Percentiles rank a stretch among this genome's conserved stretches.
phyloP scores from a whole-genome alignment of 1,140 invertebrate genomes.

The Holotrichia oblita region DNA sequence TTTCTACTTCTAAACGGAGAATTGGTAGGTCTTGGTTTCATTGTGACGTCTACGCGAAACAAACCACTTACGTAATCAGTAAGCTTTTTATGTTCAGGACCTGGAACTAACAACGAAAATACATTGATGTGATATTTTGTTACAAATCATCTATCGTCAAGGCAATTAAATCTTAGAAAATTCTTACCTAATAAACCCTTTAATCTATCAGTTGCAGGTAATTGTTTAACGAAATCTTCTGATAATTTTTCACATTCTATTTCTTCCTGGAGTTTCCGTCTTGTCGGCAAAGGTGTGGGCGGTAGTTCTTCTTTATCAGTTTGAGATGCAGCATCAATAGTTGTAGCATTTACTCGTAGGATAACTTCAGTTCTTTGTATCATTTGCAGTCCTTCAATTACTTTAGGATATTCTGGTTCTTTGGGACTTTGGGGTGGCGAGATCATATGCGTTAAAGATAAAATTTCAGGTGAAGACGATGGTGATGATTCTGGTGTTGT shows the following conservation, averaged over 20 bases:
- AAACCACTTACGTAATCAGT: constrained; percentile 83
- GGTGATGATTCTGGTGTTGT: constrained; percentile 53
- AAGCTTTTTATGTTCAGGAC: constrained; percentile 76
- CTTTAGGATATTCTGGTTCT: constrained; percentile 59
- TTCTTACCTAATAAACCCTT: constrained; percentile 73
- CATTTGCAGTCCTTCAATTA: constrained; percentile 65
- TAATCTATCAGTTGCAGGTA: constrained; percentile 74
- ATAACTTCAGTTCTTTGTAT: constrained; percentile 71
- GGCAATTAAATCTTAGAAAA: neutral
- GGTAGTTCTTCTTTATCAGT: constrained; percentile 64
- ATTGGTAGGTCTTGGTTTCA: constrained; percentile 62
- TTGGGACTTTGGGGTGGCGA: constrained; percentile 39
- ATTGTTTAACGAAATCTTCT: constrained; percentile 75
- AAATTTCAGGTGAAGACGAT: constrained; percentile 52
- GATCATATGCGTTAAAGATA: constrained; percentile 45
- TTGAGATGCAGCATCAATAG: constrained; percentile 71
- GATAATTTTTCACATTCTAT: constrained; percentile 83
- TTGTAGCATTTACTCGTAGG: constrained; percentile 68
- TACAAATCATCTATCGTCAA: neutral
- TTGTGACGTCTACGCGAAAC: constrained; percentile 75
- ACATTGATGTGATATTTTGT: neutral
- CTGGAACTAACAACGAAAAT: constrained; percentile 68
- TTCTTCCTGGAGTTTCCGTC: constrained; percentile 76
- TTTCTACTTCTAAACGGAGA: constrained; percentile 58
- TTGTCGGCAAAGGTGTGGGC: constrained; percentile 58